A percentile compares a stretch with the other conserved stretches of the same genome.
Conservation (phyloP, 1,140 invertebrate species). For the Euglossa dilemma region DNA sequence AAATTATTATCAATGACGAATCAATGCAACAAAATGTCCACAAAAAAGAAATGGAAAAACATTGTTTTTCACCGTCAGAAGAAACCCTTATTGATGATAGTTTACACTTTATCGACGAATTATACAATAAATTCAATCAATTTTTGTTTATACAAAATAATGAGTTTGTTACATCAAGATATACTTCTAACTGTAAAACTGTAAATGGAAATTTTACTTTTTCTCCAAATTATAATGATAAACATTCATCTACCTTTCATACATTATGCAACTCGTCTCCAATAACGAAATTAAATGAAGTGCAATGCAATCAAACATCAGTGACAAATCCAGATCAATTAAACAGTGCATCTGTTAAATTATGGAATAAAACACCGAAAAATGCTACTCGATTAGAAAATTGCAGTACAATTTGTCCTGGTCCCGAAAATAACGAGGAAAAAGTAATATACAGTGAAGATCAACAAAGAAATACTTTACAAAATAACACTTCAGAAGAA, state of each 20-base stretch:
- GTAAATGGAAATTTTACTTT: background rate
- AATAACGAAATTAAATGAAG: background rate
- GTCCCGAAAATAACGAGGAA: background rate
- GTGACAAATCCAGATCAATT: background rate
- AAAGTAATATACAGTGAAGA: no score
- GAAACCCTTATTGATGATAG: background rate
- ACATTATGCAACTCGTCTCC: background rate
- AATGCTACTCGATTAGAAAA: background rate
- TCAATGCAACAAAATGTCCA: background rate
- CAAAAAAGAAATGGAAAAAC: background rate
- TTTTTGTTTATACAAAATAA: background rate
- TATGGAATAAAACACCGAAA: background rate
- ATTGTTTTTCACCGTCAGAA: background rate
- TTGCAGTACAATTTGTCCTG: background rate
- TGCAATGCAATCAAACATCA: background rate
- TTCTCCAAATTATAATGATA: conserved; percentile 2
- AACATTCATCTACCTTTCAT: background rate
- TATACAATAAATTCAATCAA: conserved; percentile 2
- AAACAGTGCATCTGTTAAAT: background rate
- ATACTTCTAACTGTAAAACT: background rate
- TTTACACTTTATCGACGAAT: background rate
- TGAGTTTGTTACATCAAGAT: background rate
- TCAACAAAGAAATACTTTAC: background rate
- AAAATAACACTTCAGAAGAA: background rate
- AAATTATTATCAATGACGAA: background rate